Percentiles rank a stretch among this genome's conserved stretches.
These are phyloP conservation scores for Embiotoca jacksoni DNA, from an alignment of 2,113 vertebrate species.

Conservation along the genomic window DNA sequence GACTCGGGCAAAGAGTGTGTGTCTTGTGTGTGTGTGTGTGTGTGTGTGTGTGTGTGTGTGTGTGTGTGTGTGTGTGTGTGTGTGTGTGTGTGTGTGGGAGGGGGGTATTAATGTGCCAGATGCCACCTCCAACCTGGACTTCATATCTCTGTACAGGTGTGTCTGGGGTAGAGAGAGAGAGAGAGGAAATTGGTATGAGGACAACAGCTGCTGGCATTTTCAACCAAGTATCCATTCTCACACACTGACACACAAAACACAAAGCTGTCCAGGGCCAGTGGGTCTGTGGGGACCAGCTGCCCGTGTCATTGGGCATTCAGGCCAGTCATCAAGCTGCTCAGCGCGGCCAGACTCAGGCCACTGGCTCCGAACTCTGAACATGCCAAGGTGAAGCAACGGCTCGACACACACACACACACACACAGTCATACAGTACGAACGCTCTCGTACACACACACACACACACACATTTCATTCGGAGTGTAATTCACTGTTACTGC, in stretches of 20 bases:
- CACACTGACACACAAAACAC: conserved; percentile 32
- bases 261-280: conserved; percentile 19
- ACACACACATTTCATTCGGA: too few species aligned
- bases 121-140: conserved; percentile 37
- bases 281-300: conserved; percentile 55
- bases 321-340: conserved; percentile 34
- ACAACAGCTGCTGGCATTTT: conserved; percentile 65
- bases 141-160: conserved; percentile 53
- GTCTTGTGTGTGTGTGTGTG: too few species aligned
- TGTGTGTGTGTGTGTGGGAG: too few species aligned
- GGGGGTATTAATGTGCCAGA: conserved; percentile 42
- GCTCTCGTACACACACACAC: background rate
- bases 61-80: too few species aligned
- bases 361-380: conserved; percentile 41
- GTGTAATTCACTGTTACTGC: too few species aligned
- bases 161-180: background rate
- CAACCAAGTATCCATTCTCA: conserved; percentile 38
- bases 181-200: conserved; percentile 29
- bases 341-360: conserved; percentile 18
- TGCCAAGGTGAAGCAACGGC: conserved; percentile 22
- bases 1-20: conserved; percentile 35
- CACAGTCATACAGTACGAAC: background rate
- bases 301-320: conserved; percentile 31
- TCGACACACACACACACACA: conserved; percentile 9
- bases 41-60: too few species aligned